phyloP scores from a whole-genome alignment of 1,140 invertebrate genomes.

The Zophobas atratus region DNA sequence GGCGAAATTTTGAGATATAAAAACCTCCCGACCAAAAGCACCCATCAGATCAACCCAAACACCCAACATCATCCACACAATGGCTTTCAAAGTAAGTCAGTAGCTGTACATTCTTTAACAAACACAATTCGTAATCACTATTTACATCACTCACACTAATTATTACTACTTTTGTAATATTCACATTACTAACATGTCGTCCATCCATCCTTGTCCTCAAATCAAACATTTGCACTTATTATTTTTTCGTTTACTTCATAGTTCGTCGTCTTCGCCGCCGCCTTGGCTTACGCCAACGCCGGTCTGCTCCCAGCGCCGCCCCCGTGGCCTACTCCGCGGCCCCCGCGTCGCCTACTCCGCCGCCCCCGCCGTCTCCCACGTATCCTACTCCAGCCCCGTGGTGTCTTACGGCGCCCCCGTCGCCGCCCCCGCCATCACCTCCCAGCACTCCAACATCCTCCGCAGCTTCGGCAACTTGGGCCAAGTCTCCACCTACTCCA shows the following conservation, averaged over 20 bases:
- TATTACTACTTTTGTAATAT: too few relatives aligned
- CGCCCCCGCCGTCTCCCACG: constrained; percentile 53
- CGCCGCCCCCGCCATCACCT: constrained; percentile 69
- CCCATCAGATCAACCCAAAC: constrained; percentile 32
- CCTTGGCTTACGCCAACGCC: constrained; percentile 71
- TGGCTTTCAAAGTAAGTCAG: constrained; percentile 48
- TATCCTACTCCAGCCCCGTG: constrained; percentile 44
- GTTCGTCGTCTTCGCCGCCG: constrained; percentile 65
- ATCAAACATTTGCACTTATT: background rate
- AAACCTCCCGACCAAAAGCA: constrained; percentile 27
- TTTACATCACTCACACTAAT: too few relatives aligned
- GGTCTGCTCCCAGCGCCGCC: constrained; percentile 62
- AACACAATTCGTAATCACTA: too few relatives aligned
- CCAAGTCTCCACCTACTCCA: constrained; percentile 76
- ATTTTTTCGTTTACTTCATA: background rate
- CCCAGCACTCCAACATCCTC: constrained; percentile 75
- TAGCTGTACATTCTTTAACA: background rate
- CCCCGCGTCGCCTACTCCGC: constrained; percentile 59
- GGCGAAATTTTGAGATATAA: constrained; percentile 28
- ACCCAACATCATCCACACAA: constrained; percentile 21
- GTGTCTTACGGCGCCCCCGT: constrained; percentile 67
- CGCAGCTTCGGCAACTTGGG: constrained; percentile 76
- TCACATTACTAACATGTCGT: too few relatives aligned
- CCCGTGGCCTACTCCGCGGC: constrained; percentile 58
- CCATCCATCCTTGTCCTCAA: too few relatives aligned